Percentiles rank a stretch among this genome's conserved stretches.
Conservation (phyloP, 2,888 invertebrate genomes). For the Spicauda simplicius region DNA sequence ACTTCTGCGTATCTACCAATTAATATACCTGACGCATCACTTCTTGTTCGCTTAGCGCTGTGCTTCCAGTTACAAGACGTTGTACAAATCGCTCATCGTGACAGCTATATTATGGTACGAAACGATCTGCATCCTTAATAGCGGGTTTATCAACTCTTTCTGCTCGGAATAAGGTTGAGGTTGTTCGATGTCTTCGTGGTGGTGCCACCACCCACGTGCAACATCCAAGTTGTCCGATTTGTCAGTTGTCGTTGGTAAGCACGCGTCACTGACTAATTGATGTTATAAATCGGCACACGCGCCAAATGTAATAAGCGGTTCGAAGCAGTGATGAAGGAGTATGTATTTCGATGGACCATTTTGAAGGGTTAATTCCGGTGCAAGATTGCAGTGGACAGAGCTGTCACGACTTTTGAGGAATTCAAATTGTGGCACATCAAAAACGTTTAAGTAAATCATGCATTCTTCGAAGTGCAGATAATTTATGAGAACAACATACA, state of each 20-base stretch:
- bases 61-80: conserved; percentile 40
- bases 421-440: background rate
- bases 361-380: conserved; percentile 17
- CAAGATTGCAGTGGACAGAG: conserved; percentile 6
- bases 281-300: conserved; percentile 76
- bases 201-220: conserved; percentile 65
- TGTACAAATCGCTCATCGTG: conserved; percentile 42
- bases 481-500: too few species aligned
- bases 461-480: background rate
- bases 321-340: conserved; percentile 50
- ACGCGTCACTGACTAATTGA: conserved; percentile 77
- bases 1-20: conserved; percentile 35
- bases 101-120: conserved; percentile 36
- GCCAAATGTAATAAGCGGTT: conserved; percentile 63
- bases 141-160: conserved; percentile 17
- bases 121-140: conserved; percentile 2
- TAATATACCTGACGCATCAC: conserved; percentile 40
- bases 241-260: conserved; percentile 71
- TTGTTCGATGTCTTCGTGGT: conserved; percentile 18
- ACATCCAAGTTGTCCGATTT: conserved; percentile 67
- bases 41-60: conserved; percentile 35
- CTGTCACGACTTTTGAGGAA: background rate
- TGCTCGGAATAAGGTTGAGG: conserved; percentile 38
- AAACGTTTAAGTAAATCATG: background rate
- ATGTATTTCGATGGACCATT: conserved; percentile 1